A percentile compares a stretch with the other conserved stretches of the same genome.
Evolutionary conservation across 2,113 vertebrate species (phyloP).

Genomic region (Rhabdornis inornatus): DNA sequence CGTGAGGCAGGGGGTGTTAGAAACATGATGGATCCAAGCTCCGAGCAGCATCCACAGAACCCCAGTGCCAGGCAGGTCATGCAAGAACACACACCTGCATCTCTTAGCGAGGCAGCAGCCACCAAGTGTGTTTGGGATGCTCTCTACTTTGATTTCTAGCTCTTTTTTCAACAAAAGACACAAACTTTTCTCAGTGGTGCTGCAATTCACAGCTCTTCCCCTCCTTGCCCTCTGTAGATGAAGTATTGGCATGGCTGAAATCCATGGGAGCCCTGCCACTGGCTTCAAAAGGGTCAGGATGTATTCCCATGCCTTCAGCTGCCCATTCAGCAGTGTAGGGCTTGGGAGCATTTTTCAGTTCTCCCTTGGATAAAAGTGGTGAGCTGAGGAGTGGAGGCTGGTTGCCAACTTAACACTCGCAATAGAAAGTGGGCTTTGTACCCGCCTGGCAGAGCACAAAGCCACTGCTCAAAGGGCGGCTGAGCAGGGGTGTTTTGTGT

Average conservation of each 20-base stretch:
- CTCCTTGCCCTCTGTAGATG: neutral
- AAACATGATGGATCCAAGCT: neutral
- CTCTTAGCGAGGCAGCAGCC: neutral
- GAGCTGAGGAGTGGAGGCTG: neutral
- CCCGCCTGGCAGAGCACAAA: slow-evolving; percentile 38
- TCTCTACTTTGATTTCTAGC: slow-evolving; percentile 15
- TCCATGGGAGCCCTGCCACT: neutral
- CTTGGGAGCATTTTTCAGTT: slow-evolving; percentile 37
- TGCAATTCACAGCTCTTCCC: slow-evolving; percentile 13
- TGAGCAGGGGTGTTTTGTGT: neutral
- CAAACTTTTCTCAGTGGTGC: neutral
- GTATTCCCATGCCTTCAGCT: slow-evolving; percentile 59
- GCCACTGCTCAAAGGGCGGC: slow-evolving; percentile 12
- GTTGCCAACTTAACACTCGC: neutral
- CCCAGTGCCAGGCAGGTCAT: neutral
- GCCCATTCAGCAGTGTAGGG: neutral
- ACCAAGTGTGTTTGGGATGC: neutral
- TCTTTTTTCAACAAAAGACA: neutral
- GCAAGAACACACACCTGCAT: neutral
- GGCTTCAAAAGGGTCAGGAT: slow-evolving; percentile 47
- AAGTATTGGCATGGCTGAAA: neutral
- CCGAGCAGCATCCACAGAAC: neutral
- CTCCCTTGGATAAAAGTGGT: neutral
- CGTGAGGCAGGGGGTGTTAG: rapidly evolving
- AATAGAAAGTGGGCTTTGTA: slow-evolving; percentile 34